Base-by-base conservation (phyloP, 2,797 vertebrate species). In the Siniperca scherzeri region DNA sequence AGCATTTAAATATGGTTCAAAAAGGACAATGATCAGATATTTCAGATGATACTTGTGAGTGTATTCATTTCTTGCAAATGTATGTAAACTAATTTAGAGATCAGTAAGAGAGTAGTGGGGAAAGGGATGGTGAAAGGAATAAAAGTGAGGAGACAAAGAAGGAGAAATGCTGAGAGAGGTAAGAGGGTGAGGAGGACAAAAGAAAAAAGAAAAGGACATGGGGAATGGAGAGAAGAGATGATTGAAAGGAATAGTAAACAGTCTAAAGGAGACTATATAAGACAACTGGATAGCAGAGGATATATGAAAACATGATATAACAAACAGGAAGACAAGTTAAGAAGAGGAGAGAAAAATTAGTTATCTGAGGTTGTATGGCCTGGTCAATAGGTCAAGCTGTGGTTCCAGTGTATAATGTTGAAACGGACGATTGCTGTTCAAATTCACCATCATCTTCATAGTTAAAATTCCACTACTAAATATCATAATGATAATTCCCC, bases 361-460 rank as follows among this genome's bases (percentile, higher is more conserved):
- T 86, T 73, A 73, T 81, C 75, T 68, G 70, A 83, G 77, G 86
- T 84, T 33, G 66, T 52, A 5, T 64, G 70, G 81, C 86, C 87
- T 81, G 76, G 77, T 86, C 89, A 91, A 79, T 87, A 84, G 30
- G n/a, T 85, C 27, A 89, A 74, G 71, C 80, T 27, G 83, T 81
- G 85, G 74, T 85, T 91, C 80, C 11, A 6, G 33, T 46, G 27
- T 12, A 46, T 13, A 14, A 7, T 36, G 42, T 46, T 21, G 53
- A 57, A 36, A 44, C 19, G 17, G 30, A 40, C 5, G 6, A 30
- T 13, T 59, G 8, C 25, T 52, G 46, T 27, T 46, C 16, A 48
- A 17, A 52, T 72, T 40, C 19, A 46, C 17, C 9, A n/a, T 46
- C 5, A 65, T 38, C 33, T 13, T 27, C 17, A 30, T 8, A 44